Conservation (phyloP, 2,888 invertebrate genomes). For the Hemistola chrysoprasaria region DNA sequence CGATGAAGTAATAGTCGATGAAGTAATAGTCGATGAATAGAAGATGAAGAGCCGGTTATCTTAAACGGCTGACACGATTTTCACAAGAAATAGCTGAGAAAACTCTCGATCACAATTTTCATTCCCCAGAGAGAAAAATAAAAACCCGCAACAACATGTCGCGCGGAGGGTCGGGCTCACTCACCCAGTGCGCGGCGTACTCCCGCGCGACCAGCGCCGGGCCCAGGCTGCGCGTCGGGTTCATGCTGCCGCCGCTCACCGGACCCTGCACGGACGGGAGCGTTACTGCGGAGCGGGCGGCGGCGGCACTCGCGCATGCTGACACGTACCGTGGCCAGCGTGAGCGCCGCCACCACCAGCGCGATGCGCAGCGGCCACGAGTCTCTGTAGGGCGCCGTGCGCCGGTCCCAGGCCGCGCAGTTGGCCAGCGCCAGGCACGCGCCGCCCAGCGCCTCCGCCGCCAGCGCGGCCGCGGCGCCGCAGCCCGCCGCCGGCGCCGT, state of each 20-base stretch:
- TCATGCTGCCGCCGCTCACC: slow-evolving; percentile 87
- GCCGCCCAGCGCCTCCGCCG: slow-evolving; percentile 84
- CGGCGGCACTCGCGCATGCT: neutral
- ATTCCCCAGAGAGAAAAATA: too few species aligned
- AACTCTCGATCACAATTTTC: too few species aligned
- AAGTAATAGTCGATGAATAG: too few species aligned
- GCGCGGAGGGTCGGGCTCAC: too few species aligned
- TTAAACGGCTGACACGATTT: too few species aligned
- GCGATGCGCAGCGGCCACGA: slow-evolving; percentile 86
- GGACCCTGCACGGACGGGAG: too few species aligned
- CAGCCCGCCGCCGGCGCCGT: slow-evolving; percentile 26
- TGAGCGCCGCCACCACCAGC: slow-evolving; percentile 83
- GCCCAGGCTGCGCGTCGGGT: slow-evolving; percentile 86
- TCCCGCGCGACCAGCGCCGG: slow-evolving; percentile 86
- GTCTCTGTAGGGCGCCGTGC: slow-evolving; percentile 84
- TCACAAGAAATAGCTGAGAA: too few species aligned
- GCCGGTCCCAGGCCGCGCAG: slow-evolving; percentile 87
- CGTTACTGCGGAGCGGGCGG: neutral
- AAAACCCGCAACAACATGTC: too few species aligned
- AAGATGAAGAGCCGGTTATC: too few species aligned
- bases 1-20: too few species aligned
- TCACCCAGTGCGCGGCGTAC: slow-evolving; percentile 86
- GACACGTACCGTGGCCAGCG: slow-evolving; percentile 83
- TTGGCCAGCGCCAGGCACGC: slow-evolving; percentile 84
- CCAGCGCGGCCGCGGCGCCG: slow-evolving; percentile 67